These are phyloP conservation scores for Tamandua tetradactyla DNA, from an alignment of 2,797 vertebrate genomes.

Conservation along the genomic window DNA sequence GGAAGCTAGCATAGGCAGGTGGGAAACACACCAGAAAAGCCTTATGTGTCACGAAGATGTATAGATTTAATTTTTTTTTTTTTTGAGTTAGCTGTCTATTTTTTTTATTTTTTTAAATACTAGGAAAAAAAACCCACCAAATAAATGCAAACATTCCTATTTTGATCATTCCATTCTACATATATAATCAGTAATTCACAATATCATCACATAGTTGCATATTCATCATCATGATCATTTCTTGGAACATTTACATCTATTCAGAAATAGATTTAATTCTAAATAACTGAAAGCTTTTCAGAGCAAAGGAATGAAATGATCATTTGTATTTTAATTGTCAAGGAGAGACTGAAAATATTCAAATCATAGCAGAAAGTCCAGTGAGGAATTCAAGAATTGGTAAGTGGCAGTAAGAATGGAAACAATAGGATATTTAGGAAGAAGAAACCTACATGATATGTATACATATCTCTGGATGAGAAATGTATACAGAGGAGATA, in stretches of 20 bases:
- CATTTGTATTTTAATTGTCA: background rate
- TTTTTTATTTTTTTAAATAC: too few relatives aligned
- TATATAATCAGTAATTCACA: too few relatives aligned
- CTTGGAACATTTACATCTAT: too few relatives aligned
- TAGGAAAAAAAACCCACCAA: too few relatives aligned
- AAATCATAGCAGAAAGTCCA: background rate
- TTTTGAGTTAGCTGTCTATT: too few relatives aligned
- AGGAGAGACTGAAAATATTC: background rate
- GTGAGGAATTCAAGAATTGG: background rate
- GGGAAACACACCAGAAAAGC: background rate
- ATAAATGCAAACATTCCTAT: too few relatives aligned
- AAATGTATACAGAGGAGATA: background rate
- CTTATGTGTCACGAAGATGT: background rate
- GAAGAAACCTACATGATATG: background rate
- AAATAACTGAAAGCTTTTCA: constrained; percentile 16
- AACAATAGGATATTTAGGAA: background rate
- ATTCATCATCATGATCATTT: too few relatives aligned
- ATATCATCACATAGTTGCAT: too few relatives aligned
- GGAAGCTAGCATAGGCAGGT: background rate
- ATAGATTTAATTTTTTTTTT: background rate
- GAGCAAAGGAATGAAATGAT: background rate
- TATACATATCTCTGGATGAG: background rate
- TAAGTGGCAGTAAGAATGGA: background rate
- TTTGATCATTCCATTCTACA: too few relatives aligned
- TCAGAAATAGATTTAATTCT: too few relatives aligned